These are phyloP conservation scores for Cataglyphis livida DNA, from an alignment of 2,888 invertebrate species.

Conservation along the genomic window DNA sequence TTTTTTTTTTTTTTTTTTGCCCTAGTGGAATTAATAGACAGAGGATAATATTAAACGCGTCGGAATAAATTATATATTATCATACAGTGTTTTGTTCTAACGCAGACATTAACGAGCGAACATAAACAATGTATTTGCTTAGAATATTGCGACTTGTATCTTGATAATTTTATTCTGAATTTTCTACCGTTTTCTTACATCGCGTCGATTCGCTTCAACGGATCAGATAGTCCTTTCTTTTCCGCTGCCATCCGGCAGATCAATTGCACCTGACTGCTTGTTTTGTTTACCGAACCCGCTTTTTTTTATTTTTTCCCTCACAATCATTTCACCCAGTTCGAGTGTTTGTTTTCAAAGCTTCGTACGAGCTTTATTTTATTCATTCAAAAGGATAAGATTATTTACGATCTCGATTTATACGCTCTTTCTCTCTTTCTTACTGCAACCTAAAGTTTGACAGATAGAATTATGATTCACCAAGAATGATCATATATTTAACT, in stretches of 20 bases:
- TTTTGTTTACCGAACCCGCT: conserved; percentile 40
- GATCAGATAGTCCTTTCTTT: conserved; percentile 52
- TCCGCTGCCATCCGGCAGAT: conserved; percentile 35
- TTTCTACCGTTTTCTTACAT: conserved; percentile 48
- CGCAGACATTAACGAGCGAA: neutral
- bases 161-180: conserved; percentile 35
- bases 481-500: neutral
- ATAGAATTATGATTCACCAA: conserved; percentile 4
- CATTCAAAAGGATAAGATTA: conserved; percentile 30
- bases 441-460: neutral
- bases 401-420: conserved; percentile 33
- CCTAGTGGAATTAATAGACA: neutral
- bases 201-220: conserved; percentile 62
- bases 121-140: neutral
- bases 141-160: conserved; percentile 23
- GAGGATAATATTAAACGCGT: neutral
- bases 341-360: conserved; percentile 60
- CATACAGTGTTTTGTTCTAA: neutral
- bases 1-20: neutral
- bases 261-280: conserved; percentile 62
- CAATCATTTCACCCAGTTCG: conserved; percentile 48
- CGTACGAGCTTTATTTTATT: conserved; percentile 52
- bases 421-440: neutral
- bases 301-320: conserved; percentile 64
- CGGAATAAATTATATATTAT: conserved; percentile 1